Evolutionary conservation across 2,797 vertebrate species (phyloP).

Genomic region (Strix occidentalis): DNA sequence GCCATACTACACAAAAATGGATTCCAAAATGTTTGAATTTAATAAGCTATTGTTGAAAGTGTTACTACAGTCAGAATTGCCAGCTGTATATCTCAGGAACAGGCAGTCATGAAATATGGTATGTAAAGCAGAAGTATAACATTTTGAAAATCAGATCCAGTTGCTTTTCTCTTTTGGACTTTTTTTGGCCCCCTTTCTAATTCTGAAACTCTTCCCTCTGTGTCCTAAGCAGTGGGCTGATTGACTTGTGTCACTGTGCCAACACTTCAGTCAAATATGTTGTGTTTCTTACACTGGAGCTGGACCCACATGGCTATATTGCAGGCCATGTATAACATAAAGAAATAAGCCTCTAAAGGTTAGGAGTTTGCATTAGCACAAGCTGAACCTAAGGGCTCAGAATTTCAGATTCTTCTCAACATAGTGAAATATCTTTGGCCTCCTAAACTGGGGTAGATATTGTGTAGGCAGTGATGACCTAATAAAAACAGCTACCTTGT

Average conservation of each 20-base stretch:
- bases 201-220: not conserved
- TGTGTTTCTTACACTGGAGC: not conserved
- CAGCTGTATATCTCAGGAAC: not conserved
- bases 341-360: not conserved
- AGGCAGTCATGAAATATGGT: not conserved
- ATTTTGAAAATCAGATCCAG: not conserved
- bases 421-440: not conserved
- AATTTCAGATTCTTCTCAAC: not conserved
- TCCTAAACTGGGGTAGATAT: not conserved
- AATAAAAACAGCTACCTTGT: not conserved
- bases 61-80: not conserved
- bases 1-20: not conserved
- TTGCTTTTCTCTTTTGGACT: not conserved
- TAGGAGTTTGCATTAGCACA: not conserved
- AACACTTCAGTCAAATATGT: not conserved
- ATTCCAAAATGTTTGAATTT: not conserved
- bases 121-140: not conserved
- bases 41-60: not conserved
- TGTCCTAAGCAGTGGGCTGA: not conserved
- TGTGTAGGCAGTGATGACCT: not conserved
- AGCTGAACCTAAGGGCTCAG: not conserved
- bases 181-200: not conserved
- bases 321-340: not conserved
- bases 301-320: not conserved
- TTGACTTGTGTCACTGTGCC: not conserved